Evolutionary conservation across 2,888 invertebrate genomes (phyloP).

Genomic region (Stictocephala bisonia): DNA sequence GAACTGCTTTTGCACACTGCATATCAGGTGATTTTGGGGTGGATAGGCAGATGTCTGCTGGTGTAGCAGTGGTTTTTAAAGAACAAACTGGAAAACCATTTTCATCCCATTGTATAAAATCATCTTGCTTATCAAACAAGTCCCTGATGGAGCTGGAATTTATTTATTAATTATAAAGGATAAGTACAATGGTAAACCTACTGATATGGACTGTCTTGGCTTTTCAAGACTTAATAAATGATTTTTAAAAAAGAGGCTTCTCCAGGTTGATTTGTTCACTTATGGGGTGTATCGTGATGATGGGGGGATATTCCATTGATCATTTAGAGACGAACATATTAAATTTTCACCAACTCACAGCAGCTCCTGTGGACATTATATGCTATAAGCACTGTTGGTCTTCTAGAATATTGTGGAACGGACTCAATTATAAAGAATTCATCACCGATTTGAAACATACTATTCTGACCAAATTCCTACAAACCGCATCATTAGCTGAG

Average conservation of each 20-base stretch:
- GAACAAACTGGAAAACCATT: neutral
- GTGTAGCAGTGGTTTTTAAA: neutral
- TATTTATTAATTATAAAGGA: neutral
- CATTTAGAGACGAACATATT: too few relatives aligned
- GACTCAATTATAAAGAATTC: neutral
- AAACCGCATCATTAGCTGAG: too few relatives aligned
- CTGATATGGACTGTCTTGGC: too few relatives aligned
- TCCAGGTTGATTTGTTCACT: too few relatives aligned
- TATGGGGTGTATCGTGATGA: too few relatives aligned
- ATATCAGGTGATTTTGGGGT: conserved; percentile 1
- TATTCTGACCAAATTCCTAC: neutral
- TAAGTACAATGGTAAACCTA: neutral
- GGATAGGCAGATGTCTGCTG: neutral
- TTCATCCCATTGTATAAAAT: neutral
- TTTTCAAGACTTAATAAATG: too few relatives aligned
- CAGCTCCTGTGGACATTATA: too few relatives aligned
- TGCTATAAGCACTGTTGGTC: too few relatives aligned
- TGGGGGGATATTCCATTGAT: too few relatives aligned
- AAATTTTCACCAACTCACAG: too few relatives aligned
- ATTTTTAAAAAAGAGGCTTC: too few relatives aligned
- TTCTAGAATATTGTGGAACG: neutral
- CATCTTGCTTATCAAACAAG: neutral
- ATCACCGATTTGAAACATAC: neutral
- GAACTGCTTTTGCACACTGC: neutral
- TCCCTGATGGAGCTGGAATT: neutral